Evolutionary conservation across 2,113 vertebrate genomes (phyloP).

Genomic region (Mormyrus lacerda): DNA sequence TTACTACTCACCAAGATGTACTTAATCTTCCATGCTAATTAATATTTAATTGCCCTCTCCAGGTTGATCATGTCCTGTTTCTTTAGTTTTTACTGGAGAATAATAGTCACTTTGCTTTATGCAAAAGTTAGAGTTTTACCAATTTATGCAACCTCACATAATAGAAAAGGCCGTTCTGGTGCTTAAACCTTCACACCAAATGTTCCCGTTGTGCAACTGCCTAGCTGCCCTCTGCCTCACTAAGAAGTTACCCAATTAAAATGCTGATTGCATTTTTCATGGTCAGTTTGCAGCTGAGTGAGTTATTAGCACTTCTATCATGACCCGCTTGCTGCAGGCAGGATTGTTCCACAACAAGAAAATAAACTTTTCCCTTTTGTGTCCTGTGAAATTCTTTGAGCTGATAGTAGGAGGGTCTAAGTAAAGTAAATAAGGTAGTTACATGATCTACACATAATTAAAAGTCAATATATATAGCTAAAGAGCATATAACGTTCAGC

Average conservation of each 20-base stretch:
- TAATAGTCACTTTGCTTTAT: background rate
- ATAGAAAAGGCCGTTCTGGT: background rate
- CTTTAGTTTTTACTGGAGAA: background rate
- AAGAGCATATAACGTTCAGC: background rate
- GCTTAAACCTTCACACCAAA: background rate
- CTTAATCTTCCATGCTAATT: background rate
- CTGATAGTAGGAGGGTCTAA: background rate
- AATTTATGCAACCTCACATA: background rate
- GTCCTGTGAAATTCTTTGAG: background rate
- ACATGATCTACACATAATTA: background rate
- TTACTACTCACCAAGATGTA: background rate
- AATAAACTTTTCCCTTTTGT: background rate
- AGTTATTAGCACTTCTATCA: background rate
- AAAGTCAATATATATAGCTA: background rate
- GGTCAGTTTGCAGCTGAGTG: background rate
- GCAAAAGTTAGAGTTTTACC: background rate
- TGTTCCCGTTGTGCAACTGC: background rate
- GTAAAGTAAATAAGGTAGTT: background rate
- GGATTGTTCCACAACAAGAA: background rate
- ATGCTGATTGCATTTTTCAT: background rate
- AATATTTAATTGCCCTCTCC: background rate
- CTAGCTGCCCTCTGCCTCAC: background rate
- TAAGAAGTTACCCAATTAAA: background rate
- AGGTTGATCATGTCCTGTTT: background rate
- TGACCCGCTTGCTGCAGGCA: background rate